phyloP scores from a whole-genome alignment of 1,140 invertebrate genomes.

The Leptopilina boulardi region DNA sequence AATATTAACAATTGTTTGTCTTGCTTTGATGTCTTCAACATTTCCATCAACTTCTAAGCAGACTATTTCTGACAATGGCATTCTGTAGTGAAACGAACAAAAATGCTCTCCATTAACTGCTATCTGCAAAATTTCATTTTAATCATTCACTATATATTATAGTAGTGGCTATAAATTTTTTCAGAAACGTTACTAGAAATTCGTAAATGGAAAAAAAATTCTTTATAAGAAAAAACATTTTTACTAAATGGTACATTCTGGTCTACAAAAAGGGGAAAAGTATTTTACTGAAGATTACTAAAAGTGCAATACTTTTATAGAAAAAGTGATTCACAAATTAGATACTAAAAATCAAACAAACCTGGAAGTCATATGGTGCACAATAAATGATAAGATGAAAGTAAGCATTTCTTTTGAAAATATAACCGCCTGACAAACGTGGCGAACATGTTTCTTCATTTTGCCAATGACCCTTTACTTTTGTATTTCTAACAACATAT shows the following conservation, averaged over 20 bases:
- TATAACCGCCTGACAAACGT: constrained; percentile 51
- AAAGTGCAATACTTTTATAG: no score
- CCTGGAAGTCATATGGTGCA: constrained; percentile 66
- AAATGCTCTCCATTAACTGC: constrained; percentile 85
- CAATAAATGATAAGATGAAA: constrained; percentile 72
- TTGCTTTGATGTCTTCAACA: constrained; percentile 74
- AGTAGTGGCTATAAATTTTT: background rate
- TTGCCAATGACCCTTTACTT: constrained; percentile 80
- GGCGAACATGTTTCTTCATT: constrained; percentile 82
- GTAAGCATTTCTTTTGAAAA: constrained; percentile 65
- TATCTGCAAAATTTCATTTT: constrained; percentile 72
- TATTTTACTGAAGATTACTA: no score
- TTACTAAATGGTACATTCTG: no score
- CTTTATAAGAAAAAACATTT: background rate
- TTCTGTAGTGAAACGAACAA: constrained; percentile 81
- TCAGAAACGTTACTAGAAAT: no score
- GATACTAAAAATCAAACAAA: constrained; percentile 44
- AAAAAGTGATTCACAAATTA: no score
- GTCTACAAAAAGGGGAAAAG: no score
- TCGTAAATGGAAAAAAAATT: no score
- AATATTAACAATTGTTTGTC: constrained; percentile 66
- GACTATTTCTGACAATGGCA: constrained; percentile 77
- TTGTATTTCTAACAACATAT: constrained; percentile 87
- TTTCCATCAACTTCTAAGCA: constrained; percentile 79
- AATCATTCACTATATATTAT: background rate